Conservation (phyloP, 2,113 vertebrate species). For the Malurus cyaneus region DNA sequence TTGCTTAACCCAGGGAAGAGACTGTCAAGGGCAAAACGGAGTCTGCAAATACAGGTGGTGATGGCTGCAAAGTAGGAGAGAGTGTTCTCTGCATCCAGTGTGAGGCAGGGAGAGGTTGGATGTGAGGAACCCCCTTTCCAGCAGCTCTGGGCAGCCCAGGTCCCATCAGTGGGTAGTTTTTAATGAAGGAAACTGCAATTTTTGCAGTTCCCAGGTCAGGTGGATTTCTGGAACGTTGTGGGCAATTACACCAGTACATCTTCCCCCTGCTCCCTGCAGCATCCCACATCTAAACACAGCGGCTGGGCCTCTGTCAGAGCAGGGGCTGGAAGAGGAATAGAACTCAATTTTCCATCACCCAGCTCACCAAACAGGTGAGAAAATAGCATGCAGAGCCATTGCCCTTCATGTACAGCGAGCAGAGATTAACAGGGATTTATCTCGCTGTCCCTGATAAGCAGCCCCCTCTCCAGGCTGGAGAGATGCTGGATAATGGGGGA, state of each 20-base stretch:
- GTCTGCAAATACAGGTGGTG: neutral
- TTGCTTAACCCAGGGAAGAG: neutral
- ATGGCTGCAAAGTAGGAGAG: neutral
- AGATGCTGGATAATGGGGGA: neutral
- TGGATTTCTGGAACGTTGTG: neutral
- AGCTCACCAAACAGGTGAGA: conserved; percentile 13
- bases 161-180: neutral
- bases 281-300: neutral
- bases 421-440: neutral
- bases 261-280: rapidly evolving
- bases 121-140: neutral
- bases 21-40: neutral
- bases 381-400: neutral
- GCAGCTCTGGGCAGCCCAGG: neutral
- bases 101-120: neutral
- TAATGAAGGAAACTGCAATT: neutral
- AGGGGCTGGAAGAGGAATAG: neutral
- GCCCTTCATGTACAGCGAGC: neutral
- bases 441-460: neutral
- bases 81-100: neutral
- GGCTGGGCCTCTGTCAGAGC: neutral
- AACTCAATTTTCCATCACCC: neutral
- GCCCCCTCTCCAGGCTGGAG: neutral
- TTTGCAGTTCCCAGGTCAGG: neutral
- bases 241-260: neutral